Evolutionary conservation across 2,797 vertebrate genomes (phyloP).

Genomic region (Smutsia temminckii): DNA sequence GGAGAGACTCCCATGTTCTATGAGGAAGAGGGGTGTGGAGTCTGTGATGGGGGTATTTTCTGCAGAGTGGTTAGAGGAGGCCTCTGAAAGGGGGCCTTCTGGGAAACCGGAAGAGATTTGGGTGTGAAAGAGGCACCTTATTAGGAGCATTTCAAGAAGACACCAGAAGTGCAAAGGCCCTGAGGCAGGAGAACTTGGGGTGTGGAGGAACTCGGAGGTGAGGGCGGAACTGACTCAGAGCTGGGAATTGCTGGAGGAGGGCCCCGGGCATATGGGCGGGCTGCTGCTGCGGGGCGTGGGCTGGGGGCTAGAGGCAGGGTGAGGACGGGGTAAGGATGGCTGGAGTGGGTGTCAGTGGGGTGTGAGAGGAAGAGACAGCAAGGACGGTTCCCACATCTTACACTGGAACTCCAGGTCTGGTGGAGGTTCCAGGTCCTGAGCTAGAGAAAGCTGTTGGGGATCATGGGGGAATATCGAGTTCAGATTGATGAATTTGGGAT

Average conservation of each 20-base stretch:
- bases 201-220: neutral
- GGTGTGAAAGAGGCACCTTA: neutral
- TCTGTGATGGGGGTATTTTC: accelerated
- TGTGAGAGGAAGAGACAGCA: accelerated
- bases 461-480: neutral
- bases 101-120: neutral
- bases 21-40: neutral
- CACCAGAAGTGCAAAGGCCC: neutral
- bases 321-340: accelerated
- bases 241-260: neutral
- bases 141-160: neutral
- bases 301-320: accelerated
- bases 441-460: neutral
- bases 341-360: neutral
- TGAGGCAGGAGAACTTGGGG: neutral
- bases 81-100: neutral
- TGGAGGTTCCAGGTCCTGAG: neutral
- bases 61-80: neutral
- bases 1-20: accelerated
- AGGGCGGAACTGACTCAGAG: no score
- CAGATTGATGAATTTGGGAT: neutral
- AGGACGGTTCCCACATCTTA: accelerated
- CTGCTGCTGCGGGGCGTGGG: no score
- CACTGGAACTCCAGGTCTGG: neutral
- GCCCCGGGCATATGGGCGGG: no score